phyloP scores from a whole-genome alignment of 1,140 invertebrate genomes.

The Planococcus citri region DNA sequence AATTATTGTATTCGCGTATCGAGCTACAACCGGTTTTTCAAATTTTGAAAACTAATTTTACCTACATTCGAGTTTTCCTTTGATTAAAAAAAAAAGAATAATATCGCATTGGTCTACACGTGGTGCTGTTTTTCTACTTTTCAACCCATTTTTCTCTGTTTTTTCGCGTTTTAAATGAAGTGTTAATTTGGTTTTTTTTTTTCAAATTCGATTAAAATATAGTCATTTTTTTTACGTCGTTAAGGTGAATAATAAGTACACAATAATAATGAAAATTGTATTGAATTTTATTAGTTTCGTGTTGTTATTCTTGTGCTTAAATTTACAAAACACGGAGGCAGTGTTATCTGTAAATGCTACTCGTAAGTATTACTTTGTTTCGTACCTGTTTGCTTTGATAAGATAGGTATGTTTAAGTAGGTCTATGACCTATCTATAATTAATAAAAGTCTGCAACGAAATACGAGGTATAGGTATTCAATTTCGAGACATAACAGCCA shows the following conservation, averaged over 20 bases:
- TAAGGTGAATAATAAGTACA: not conserved
- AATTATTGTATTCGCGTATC: not conserved
- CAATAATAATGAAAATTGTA: slow-evolving; percentile 16
- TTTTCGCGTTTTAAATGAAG: not conserved
- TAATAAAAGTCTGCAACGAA: too few relatives aligned
- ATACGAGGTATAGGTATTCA: too few relatives aligned
- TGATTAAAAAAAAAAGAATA: not conserved
- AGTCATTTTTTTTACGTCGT: not conserved
- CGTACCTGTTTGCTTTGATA: too few relatives aligned
- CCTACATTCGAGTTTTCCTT: not conserved
- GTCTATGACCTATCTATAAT: too few relatives aligned
- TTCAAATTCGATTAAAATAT: too few relatives aligned
- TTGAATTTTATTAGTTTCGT: slow-evolving; percentile 16
- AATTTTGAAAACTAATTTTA: not conserved
- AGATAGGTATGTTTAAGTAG: too few relatives aligned
- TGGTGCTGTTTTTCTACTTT: not conserved
- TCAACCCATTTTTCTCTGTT: not conserved
- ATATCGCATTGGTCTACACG: too few relatives aligned
- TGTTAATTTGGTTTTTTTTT: not conserved
- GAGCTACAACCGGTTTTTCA: not conserved
- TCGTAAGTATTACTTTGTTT: not conserved
- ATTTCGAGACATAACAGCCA: too few relatives aligned
- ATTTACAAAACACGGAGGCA: not conserved
- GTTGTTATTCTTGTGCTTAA: slow-evolving; percentile 13
- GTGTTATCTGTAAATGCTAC: slow-evolving; percentile 4